Evolutionary conservation across 2,797 vertebrate species (phyloP).

Genomic region (Trachops cirrhosus): DNA sequence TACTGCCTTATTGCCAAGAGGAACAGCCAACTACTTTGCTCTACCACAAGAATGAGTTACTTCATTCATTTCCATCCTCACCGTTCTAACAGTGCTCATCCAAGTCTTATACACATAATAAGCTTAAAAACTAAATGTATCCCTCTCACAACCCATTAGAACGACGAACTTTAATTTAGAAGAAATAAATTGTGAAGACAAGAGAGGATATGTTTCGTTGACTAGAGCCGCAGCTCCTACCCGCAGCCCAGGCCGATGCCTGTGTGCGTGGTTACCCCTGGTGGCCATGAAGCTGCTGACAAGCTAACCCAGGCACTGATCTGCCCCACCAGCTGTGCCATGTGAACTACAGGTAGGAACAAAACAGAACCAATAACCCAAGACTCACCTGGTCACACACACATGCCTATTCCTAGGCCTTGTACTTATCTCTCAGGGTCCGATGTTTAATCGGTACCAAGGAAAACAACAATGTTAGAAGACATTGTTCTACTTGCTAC

Average conservation of each 20-base stretch:
- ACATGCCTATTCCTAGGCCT: background rate
- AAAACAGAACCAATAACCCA: background rate
- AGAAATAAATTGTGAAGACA: background rate
- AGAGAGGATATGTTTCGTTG: background rate
- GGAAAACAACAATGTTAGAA: conserved; percentile 49
- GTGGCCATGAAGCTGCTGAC: background rate
- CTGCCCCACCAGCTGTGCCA: background rate
- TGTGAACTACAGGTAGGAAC: background rate
- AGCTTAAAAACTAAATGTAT: background rate
- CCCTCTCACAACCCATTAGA: background rate
- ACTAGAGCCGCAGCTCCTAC: background rate
- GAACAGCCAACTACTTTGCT: background rate
- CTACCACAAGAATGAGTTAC: background rate
- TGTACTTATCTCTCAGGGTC: background rate
- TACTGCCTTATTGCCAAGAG: background rate
- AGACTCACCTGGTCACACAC: background rate
- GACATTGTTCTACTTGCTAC: conserved; percentile 45
- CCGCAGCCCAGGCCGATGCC: background rate
- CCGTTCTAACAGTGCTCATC: background rate
- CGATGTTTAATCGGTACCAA: background rate
- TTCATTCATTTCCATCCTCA: background rate
- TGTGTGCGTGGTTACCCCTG: background rate
- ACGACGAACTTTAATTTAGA: background rate
- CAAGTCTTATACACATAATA: background rate
- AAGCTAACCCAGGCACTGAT: background rate